A percentile compares a stretch with the other conserved stretches of the same genome.
Evolutionary conservation across 2,888 invertebrate genomes (phyloP).

Genomic region (Acrocera orbiculus): DNA sequence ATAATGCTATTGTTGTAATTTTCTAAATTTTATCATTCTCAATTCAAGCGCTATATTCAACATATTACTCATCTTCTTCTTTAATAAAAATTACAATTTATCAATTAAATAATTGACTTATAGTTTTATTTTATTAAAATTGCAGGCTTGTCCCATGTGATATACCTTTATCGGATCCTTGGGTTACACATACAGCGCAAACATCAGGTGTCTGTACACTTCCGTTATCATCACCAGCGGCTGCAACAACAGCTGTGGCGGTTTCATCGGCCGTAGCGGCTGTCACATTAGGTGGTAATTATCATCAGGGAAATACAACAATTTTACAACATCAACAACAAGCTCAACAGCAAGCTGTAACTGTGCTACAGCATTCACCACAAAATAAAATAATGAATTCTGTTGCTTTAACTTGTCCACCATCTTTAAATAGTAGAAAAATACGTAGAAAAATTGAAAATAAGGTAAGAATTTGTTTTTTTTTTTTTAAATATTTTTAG

Average conservation of each 20-base stretch:
- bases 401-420: conserved; percentile 30
- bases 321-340: conserved; percentile 13
- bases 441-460: conserved; percentile 52
- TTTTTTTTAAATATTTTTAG: neutral
- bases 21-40: too few species aligned
- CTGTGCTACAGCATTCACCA: conserved; percentile 20
- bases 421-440: conserved; percentile 44
- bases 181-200: conserved; percentile 21
- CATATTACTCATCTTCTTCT: too few species aligned
- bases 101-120: neutral
- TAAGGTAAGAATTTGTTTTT: conserved; percentile 26
- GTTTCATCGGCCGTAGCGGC: conserved; percentile 17
- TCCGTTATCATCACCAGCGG: conserved; percentile 34
- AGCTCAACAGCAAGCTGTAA: conserved; percentile 14
- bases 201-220: conserved; percentile 25
- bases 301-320: conserved; percentile 14
- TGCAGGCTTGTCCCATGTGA: conserved; percentile 79
- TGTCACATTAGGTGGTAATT: conserved; percentile 15
- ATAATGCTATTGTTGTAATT: too few species aligned
- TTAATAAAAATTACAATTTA: neutral
- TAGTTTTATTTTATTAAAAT: conserved; percentile 9
- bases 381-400: conserved; percentile 31
- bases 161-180: conserved; percentile 42
- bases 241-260: conserved; percentile 28
- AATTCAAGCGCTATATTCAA: too few species aligned